A percentile compares a stretch with the other conserved stretches of the same genome.
These are phyloP conservation scores for Aleiodes leptofemur DNA, from an alignment of 2,888 invertebrate genomes.

Conservation along the genomic window DNA sequence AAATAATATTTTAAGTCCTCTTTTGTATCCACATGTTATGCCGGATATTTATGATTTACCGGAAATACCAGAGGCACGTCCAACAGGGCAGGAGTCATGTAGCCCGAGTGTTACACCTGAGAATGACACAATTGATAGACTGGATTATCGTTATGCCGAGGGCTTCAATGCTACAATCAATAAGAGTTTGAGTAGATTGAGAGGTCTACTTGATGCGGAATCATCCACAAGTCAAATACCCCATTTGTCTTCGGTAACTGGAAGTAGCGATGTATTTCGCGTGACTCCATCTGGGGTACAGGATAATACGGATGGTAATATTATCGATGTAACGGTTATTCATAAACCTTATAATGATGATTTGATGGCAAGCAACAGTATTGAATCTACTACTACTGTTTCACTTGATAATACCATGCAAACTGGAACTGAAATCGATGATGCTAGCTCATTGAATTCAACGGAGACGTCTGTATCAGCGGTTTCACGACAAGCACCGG, in stretches of 20 bases:
- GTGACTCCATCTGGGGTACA: constrained; percentile 62
- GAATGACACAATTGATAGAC: constrained; percentile 62
- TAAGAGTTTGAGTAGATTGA: constrained; percentile 59
- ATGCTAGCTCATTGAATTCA: constrained; percentile 58
- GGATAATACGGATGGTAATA: constrained; percentile 63
- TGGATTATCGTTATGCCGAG: constrained; percentile 67
- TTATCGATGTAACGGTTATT: constrained; percentile 62
- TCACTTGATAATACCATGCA: constrained; percentile 49
- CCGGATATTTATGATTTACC: constrained; percentile 58
- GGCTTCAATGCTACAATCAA: constrained; percentile 63
- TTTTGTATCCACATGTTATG: constrained; percentile 69
- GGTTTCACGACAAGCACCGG: constrained; percentile 71
- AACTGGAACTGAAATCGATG: constrained; percentile 55
- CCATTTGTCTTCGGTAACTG: constrained; percentile 36
- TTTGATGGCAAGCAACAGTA: constrained; percentile 59
- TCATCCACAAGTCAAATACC: constrained; percentile 33
- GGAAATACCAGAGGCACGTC: constrained; percentile 25
- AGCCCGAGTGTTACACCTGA: constrained; percentile 58
- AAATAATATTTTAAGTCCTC: constrained; percentile 68
- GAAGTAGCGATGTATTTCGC: constrained; percentile 55
- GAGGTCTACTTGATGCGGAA: constrained; percentile 57
- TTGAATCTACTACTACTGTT: constrained; percentile 55
- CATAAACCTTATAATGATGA: constrained; percentile 64
- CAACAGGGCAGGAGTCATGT: constrained; percentile 17
- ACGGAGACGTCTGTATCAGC: constrained; percentile 64